A percentile compares a stretch with the other conserved stretches of the same genome.
phyloP scores from a whole-genome alignment of 2,888 invertebrate genomes.

The Mythimna ferrago region DNA sequence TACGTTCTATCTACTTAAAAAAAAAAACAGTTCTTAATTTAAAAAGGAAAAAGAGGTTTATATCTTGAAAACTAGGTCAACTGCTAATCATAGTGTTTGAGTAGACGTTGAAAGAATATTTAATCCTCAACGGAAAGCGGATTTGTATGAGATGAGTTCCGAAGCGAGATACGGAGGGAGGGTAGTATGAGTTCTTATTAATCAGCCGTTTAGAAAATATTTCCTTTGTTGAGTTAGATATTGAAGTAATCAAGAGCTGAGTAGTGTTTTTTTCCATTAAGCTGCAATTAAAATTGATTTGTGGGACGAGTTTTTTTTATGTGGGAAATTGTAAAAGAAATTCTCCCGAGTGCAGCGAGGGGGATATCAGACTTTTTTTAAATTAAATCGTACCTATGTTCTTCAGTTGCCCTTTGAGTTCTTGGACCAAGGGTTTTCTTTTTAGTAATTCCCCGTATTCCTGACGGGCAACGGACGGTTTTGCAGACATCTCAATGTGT shows the following conservation, averaged over 20 bases:
- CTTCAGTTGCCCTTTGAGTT: too few species aligned
- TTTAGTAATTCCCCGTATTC: too few species aligned
- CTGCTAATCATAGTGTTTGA: constrained; percentile 61
- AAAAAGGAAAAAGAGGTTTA: constrained; percentile 47
- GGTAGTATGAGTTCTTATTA: constrained; percentile 34
- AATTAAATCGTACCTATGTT: too few species aligned
- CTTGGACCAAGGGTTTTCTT: too few species aligned
- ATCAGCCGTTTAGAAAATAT: constrained; percentile 56
- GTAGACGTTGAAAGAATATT: constrained; percentile 60
- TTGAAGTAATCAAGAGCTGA: constrained; percentile 38
- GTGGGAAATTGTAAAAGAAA: too few species aligned
- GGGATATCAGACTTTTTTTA: too few species aligned
- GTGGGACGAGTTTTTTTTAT: too few species aligned
- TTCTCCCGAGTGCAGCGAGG: too few species aligned
- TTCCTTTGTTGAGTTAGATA: constrained; percentile 42
- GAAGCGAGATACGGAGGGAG: constrained; percentile 25
- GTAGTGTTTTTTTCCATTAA: constrained; percentile 15
- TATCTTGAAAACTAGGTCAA: constrained; percentile 57
- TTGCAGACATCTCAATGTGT: too few species aligned
- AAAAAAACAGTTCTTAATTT: constrained; percentile 41
- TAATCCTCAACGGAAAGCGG: constrained; percentile 51
- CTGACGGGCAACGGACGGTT: too few species aligned
- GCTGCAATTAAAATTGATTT: constrained; percentile 6
- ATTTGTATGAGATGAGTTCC: constrained; percentile 57
- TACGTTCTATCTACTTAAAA: constrained; percentile 1